A percentile compares a stretch with the other conserved stretches of the same genome.
Evolutionary conservation across 2,888 invertebrate species (phyloP).

Genomic region (Phorcus lineatus): DNA sequence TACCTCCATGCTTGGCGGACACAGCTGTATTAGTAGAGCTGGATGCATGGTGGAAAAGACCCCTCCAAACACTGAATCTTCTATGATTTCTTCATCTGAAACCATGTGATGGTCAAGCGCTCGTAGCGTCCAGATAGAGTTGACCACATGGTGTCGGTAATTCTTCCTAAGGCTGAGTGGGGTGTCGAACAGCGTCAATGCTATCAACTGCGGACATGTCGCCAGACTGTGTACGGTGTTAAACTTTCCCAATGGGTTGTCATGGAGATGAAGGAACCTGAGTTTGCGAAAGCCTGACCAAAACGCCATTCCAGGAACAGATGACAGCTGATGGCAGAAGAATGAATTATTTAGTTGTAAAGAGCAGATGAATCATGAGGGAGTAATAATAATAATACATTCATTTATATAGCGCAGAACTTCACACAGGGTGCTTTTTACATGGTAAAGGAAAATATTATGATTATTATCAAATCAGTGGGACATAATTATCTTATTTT

Average conservation of each 20-base stretch:
- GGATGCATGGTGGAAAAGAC: conserved; percentile 57
- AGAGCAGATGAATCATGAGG: too few species aligned
- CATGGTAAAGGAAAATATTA: neutral
- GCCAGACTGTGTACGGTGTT: conserved; percentile 70
- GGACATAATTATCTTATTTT: too few species aligned
- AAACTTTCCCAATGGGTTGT: conserved; percentile 73
- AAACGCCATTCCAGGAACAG: conserved; percentile 67
- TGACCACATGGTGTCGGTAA: conserved; percentile 75
- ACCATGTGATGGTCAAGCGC: conserved; percentile 72
- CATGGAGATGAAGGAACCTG: conserved; percentile 72
- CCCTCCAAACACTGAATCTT: conserved; percentile 72
- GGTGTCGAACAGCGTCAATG: conserved; percentile 73
- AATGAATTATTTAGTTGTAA: neutral
- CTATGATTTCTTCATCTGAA: conserved; percentile 75
- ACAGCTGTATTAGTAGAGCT: conserved; percentile 61
- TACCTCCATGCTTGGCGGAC: conserved; percentile 59
- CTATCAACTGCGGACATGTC: conserved; percentile 57
- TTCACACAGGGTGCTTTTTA: too few species aligned
- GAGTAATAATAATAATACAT: neutral
- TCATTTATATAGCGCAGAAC: too few species aligned
- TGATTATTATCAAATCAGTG: neutral
- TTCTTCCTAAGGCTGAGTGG: conserved; percentile 72
- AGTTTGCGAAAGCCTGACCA: conserved; percentile 69
- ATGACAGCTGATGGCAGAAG: conserved; percentile 60
- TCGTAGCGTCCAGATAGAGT: conserved; percentile 72